These are phyloP conservation scores for Trididemnum clinides DNA, from an alignment of 23 tunicate species.

Conservation along the genomic window DNA sequence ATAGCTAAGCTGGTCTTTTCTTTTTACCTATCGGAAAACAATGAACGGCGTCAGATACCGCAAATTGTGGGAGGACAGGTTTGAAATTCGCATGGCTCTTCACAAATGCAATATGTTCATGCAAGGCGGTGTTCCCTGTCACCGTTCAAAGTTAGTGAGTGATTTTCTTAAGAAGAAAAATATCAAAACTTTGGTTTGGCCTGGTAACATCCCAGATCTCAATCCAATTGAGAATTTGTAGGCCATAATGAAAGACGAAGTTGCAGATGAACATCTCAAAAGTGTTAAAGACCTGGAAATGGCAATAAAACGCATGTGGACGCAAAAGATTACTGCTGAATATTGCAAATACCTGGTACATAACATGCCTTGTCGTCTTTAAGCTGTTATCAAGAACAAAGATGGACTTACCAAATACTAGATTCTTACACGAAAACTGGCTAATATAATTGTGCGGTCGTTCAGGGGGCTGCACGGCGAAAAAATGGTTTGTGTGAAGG, in stretches of 20 bases:
- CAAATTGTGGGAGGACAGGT: constrained; percentile 1
- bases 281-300: neutral
- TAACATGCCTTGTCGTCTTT: constrained; percentile 10
- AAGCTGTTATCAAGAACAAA: neutral
- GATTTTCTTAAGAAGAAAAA: neutral
- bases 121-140: constrained; percentile 4
- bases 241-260: neutral
- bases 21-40: neutral
- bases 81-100: constrained; percentile 7
- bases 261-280: neutral
- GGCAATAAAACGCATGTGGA: neutral
- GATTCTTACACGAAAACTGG: neutral
- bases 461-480: too few species aligned
- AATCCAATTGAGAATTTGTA: constrained; percentile 11
- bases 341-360: neutral
- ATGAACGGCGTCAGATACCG: constrained; percentile 2
- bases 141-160: neutral
- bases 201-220: constrained; percentile 15
- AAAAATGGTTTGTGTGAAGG: too few species aligned
- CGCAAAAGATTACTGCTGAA: too few species aligned
- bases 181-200: constrained; percentile 8
- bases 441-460: too few species aligned
- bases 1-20: neutral
- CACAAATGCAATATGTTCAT: constrained; percentile 1
- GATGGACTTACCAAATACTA: constrained; percentile 4